Evolutionary conservation across 2,888 invertebrate species (phyloP).

Genomic region (Luperina testacea): DNA sequence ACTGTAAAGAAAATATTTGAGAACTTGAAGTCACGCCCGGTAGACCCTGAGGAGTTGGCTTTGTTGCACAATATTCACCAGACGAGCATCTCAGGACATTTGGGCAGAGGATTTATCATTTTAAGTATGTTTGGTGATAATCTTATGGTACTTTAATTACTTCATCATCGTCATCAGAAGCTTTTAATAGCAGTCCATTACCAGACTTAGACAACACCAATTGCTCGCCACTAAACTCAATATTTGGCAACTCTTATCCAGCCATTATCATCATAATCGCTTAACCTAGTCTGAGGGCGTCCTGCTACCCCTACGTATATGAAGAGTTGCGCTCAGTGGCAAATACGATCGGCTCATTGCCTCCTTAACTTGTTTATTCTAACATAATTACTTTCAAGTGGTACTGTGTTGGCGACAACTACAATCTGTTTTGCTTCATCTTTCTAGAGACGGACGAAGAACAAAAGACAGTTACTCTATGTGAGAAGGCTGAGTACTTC

Average conservation of each 20-base stretch:
- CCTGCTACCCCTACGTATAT: background rate
- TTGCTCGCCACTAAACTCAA: background rate
- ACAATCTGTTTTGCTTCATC: background rate
- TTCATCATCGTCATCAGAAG: background rate
- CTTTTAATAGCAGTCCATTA: background rate
- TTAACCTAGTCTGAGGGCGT: background rate
- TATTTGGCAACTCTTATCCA: background rate
- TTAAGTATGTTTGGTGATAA: constrained; percentile 69
- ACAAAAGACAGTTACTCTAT: constrained; percentile 69
- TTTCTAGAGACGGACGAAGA: constrained; percentile 74
- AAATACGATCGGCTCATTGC: background rate
- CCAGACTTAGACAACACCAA: background rate
- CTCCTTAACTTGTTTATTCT: background rate
- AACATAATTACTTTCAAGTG: background rate
- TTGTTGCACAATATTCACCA: constrained; percentile 80
- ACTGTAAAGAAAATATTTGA: constrained; percentile 72
- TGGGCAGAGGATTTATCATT: constrained; percentile 80
- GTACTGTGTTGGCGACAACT: background rate
- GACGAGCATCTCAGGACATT: constrained; percentile 76
- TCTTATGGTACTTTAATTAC: too few species aligned
- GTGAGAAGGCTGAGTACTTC: constrained; percentile 74
- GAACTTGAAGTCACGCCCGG: constrained; percentile 75
- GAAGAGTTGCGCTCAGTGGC: background rate
- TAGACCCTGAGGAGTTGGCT: constrained; percentile 83
- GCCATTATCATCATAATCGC: background rate